Evolutionary conservation across 2,888 invertebrate genomes (phyloP).

Genomic region (Cheilosia urbana): DNA sequence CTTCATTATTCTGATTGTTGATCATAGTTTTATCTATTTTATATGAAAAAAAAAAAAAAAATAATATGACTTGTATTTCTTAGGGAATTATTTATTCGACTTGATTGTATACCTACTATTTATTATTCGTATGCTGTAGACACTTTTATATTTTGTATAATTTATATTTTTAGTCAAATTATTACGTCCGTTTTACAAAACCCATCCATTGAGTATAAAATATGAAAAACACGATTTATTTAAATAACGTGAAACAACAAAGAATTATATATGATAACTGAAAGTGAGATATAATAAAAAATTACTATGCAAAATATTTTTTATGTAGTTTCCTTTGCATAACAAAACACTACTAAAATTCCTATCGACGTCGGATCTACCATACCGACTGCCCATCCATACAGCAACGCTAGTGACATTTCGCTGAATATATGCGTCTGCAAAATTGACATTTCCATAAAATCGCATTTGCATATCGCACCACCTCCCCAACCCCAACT

Average conservation of each 20-base stretch:
- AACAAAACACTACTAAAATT: background rate
- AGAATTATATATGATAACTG: slow-evolving; percentile 46
- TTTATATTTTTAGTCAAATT: slow-evolving; percentile 50
- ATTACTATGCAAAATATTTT: slow-evolving; percentile 43
- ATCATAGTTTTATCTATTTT: background rate
- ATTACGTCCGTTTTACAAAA: slow-evolving; percentile 73
- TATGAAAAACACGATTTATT: slow-evolving; percentile 42
- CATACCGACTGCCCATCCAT: slow-evolving; percentile 24
- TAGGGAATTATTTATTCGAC: slow-evolving; percentile 10
- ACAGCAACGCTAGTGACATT: background rate
- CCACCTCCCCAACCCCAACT: slow-evolving; percentile 20
- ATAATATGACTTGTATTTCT: background rate
- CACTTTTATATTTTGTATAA: slow-evolving; percentile 34
- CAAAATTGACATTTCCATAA: slow-evolving; percentile 21
- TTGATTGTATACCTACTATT: slow-evolving; percentile 32
- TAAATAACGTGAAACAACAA: slow-evolving; percentile 38
- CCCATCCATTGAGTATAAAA: slow-evolving; percentile 73
- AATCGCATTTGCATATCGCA: slow-evolving; percentile 30
- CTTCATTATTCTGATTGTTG: slow-evolving; percentile 49
- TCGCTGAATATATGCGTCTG: slow-evolving; percentile 11
- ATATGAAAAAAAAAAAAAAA: background rate
- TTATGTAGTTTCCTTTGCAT: background rate
- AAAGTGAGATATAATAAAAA: slow-evolving; percentile 60
- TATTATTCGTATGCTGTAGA: slow-evolving; percentile 45
- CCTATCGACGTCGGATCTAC: background rate